Percentiles rank a stretch among this genome's conserved stretches.
These are phyloP conservation scores for Aegithalos caudatus DNA, from an alignment of 2,113 vertebrate species.

Conservation along the genomic window DNA sequence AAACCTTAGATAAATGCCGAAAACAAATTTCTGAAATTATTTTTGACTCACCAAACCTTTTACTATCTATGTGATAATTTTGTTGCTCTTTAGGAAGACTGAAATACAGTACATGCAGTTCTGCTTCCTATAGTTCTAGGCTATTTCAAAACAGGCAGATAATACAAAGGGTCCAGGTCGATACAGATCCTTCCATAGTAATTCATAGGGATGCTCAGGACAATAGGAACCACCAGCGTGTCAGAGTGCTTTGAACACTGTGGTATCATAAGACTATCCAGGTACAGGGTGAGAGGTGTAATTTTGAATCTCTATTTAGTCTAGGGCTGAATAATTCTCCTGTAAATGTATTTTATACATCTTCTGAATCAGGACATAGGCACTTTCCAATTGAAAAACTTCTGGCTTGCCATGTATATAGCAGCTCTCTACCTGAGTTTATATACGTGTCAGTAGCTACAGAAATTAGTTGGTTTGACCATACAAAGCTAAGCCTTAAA, in stretches of 20 bases:
- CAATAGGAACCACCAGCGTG: background rate
- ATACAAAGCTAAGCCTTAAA: background rate
- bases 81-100: background rate
- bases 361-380: background rate
- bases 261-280: background rate
- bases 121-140: background rate
- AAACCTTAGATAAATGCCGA: conserved; percentile 12
- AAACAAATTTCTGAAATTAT: background rate
- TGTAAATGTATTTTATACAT: background rate
- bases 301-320: background rate
- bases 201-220: background rate
- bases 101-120: background rate
- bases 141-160: background rate
- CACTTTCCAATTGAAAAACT: background rate
- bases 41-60: background rate
- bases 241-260: background rate
- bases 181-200: background rate
- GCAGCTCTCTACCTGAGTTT: background rate
- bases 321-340: background rate
- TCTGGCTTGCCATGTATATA: background rate
- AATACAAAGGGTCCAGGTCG: background rate
- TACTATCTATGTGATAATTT: background rate
- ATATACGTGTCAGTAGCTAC: background rate
- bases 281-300: background rate
- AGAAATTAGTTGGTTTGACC: background rate